These are phyloP conservation scores for Clamator glandarius DNA, from an alignment of 2,797 vertebrate genomes.

Conservation along the genomic window DNA sequence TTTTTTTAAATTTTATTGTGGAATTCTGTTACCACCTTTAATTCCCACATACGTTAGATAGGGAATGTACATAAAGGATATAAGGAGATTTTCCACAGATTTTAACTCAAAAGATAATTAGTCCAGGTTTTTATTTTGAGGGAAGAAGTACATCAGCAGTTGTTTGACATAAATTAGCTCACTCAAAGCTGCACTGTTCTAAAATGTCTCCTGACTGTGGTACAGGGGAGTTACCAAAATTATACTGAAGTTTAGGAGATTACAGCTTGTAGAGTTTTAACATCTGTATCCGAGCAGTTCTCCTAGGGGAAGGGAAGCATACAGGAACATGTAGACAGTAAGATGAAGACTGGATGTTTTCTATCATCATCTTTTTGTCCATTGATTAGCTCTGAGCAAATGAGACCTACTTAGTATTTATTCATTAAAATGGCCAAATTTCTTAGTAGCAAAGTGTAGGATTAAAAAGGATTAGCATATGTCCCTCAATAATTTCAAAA, in stretches of 20 bases:
- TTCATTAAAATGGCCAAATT: background rate
- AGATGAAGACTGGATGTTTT: background rate
- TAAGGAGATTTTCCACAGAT: background rate
- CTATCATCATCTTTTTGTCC: background rate
- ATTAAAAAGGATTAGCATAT: background rate
- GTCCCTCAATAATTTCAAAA: constrained; percentile 3
- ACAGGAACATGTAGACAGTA: background rate
- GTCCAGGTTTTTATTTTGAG: background rate
- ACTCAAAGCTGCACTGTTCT: too few species aligned
- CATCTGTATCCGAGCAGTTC: background rate
- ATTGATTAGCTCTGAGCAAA: background rate
- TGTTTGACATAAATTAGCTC: too few species aligned
- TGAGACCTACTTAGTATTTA: background rate
- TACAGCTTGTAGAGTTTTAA: background rate
- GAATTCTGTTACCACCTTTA: background rate
- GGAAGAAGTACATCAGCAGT: background rate
- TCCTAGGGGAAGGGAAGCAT: background rate
- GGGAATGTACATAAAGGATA: background rate
- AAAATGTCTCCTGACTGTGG: background rate
- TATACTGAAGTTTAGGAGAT: background rate
- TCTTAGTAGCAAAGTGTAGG: background rate
- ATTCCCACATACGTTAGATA: background rate
- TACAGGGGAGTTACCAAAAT: background rate
- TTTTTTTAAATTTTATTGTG: background rate
- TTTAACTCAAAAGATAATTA: background rate